Evolutionary conservation across 2,888 invertebrate species (phyloP), one percentile per base, ranked within the genome.

Genomic region (Germaria angustata): DNA sequence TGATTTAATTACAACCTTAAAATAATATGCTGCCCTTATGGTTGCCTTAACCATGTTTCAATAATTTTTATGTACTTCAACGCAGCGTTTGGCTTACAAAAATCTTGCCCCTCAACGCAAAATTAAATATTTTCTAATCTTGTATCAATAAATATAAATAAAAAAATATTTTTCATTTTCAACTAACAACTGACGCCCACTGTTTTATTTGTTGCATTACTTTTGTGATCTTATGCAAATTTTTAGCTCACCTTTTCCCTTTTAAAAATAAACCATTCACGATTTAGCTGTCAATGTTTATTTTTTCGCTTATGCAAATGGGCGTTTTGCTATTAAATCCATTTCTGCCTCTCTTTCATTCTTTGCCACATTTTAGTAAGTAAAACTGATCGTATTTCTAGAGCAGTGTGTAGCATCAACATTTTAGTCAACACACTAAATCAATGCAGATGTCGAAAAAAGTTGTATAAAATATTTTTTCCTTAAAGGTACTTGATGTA

Each of bases 231-330:
- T 49, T 59, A 72, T 39, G 28, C 36, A 55, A 44, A 65, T 57
- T 57, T 44, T 53, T 66, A 39, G 34, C 34, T 51, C 36, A 75
- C 63, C 65, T 71, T 66, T 76, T n/a, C 15, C 44, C 2, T 71
- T 32, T 55, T 57, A 73, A 77, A 77, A 75, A 83, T 80, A 79
- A 71, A 83, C 59, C 49, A 72, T 53, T 75, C 46, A 59, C 73
- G 55, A 76, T 73, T 66, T 61, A 20, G 61, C 79, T 83, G 82
- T 76, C 82, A 80, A 83, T 83, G 79, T 76, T 83, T 83, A 66
- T 71, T 72, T 82, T 41, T 68, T 72, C 51, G 41, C 36, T 20
- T 72, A 20, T 46, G 7, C 59, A 55, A 79, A 49, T 72, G 63
- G 55, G 32, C 32, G 53, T 55, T 69, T 46, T 15, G 36, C 11